Percentiles rank a stretch among this genome's conserved stretches.
phyloP scores from a whole-genome alignment of 2,797 vertebrate genomes.

The Hydrolagus colliei region DNA sequence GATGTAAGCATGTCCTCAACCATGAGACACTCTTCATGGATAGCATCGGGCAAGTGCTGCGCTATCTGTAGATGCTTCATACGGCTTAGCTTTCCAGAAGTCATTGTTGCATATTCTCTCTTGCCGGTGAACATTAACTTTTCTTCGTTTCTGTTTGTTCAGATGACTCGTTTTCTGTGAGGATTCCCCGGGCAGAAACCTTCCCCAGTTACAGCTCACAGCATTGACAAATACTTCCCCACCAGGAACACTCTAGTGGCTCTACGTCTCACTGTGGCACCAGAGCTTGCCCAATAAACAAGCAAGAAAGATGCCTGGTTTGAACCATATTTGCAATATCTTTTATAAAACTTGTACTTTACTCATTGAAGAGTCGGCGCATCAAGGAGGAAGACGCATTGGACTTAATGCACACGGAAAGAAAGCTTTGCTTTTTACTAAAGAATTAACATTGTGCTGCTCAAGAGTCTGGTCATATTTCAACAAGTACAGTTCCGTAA shows the following conservation, averaged over 20 bases:
- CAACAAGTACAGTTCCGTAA: too few relatives aligned
- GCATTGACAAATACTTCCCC: conserved; percentile 45
- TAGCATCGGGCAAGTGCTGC: too few relatives aligned
- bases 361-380: conserved; percentile 11
- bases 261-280: background rate
- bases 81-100: too few relatives aligned
- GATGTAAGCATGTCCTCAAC: too few relatives aligned
- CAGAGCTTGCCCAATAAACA: background rate
- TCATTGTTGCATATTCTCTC: too few relatives aligned
- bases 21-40: too few relatives aligned
- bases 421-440: conserved; percentile 11
- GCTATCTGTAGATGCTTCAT: too few relatives aligned
- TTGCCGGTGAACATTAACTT: too few relatives aligned
- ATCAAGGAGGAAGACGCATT: background rate
- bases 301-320: background rate
- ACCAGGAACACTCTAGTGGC: conserved; percentile 9
- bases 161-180: conserved; percentile 58
- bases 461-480: background rate
- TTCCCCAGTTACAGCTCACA: conserved; percentile 59
- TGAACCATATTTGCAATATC: conserved; percentile 16
- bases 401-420: background rate
- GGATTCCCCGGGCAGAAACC: conserved; percentile 62
- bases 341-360: background rate
- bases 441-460: background rate
- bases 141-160: conserved; percentile 32